phyloP scores from a whole-genome alignment of 2,113 vertebrate genomes.

The Tragulus kanchil region DNA sequence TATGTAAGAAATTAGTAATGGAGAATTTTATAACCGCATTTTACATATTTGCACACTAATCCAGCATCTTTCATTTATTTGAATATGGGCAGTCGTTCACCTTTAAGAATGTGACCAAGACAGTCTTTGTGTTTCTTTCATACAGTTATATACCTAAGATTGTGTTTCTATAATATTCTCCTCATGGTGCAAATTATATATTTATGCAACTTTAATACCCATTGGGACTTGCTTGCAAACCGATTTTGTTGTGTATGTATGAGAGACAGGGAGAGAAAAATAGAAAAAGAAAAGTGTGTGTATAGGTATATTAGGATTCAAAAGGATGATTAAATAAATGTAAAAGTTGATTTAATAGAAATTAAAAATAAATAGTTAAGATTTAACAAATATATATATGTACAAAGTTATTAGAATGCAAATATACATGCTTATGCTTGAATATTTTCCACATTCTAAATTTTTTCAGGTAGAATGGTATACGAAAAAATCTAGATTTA shows the following conservation, averaged over 20 bases:
- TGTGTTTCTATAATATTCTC: background rate
- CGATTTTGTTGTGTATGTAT: background rate
- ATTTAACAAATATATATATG: background rate
- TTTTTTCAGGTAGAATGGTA: background rate
- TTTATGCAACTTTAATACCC: background rate
- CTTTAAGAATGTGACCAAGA: background rate
- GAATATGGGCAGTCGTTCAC: background rate
- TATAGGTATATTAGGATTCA: background rate
- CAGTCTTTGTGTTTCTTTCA: too few species aligned
- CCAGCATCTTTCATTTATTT: background rate
- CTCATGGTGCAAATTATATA: background rate
- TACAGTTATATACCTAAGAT: rapidly evolving
- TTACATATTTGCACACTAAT: background rate
- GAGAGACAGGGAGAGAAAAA: background rate
- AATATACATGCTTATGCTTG: background rate
- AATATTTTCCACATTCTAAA: background rate
- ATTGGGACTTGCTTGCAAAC: background rate
- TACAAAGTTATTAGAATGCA: background rate
- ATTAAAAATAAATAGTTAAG: background rate
- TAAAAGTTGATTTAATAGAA: background rate
- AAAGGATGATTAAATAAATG: background rate
- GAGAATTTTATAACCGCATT: background rate
- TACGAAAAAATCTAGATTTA: background rate
- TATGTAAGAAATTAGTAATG: background rate
- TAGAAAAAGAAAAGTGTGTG: background rate